A percentile compares a stretch with the other conserved stretches of the same genome.
These are phyloP conservation scores for Cyprinus carpio DNA, from an alignment of 2,113 vertebrate species.

Conservation along the genomic window DNA sequence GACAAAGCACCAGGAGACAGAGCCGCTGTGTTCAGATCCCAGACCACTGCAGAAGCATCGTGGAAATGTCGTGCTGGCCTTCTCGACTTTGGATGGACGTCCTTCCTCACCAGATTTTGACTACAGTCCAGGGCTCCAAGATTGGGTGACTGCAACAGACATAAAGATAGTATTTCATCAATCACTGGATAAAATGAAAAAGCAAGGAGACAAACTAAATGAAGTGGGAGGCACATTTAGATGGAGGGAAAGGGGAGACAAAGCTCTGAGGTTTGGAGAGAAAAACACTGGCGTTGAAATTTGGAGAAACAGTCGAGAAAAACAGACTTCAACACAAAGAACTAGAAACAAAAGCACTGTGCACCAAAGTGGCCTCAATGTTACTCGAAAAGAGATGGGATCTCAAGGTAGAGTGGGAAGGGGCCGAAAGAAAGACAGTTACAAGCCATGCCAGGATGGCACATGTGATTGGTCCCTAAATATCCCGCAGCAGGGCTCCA, in stretches of 20 bases:
- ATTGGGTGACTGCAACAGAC: constrained; percentile 86
- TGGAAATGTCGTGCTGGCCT: constrained; percentile 76
- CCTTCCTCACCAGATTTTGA: constrained; percentile 80
- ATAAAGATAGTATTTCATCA: constrained; percentile 78
- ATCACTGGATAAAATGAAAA: constrained; percentile 52
- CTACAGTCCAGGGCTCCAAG: constrained; percentile 82
- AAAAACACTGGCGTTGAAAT: constrained; percentile 51
- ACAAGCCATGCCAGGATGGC: constrained; percentile 64
- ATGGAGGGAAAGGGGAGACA: constrained; percentile 63
- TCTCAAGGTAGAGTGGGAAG: constrained; percentile 59
- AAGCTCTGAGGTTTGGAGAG: constrained; percentile 61
- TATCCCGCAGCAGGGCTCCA: constrained; percentile 57
- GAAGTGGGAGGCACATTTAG: constrained; percentile 54
- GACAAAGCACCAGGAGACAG: constrained; percentile 77
- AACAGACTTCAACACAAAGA: constrained; percentile 59
- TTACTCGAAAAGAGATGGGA: constrained; percentile 71
- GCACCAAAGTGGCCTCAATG: constrained; percentile 71
- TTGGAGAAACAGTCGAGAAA: constrained; percentile 44
- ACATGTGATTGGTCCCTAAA: constrained; percentile 71
- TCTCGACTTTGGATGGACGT: constrained; percentile 80
- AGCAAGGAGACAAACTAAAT: constrained; percentile 49
- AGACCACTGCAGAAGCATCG: constrained; percentile 77
- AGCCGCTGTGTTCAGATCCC: constrained; percentile 80
- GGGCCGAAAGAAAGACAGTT: constrained; percentile 64
- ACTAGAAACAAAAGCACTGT: constrained; percentile 63